phyloP scores from a whole-genome alignment of 2,888 invertebrate genomes.

The Hoplodrina ambigua region DNA sequence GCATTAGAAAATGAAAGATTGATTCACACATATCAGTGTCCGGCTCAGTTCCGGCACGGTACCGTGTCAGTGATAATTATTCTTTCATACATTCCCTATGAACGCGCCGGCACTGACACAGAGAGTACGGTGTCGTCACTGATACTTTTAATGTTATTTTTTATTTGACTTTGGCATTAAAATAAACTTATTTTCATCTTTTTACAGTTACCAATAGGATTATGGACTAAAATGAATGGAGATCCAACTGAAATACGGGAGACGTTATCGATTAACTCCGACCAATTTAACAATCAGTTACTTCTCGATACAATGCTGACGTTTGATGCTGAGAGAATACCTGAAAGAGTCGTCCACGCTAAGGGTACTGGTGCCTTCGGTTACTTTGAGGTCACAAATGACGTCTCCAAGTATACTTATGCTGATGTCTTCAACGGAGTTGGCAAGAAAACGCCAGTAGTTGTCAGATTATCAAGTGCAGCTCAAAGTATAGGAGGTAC shows the following conservation, averaged over 20 bases:
- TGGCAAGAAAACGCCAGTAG: conserved; percentile 91
- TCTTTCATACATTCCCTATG: too few relatives aligned
- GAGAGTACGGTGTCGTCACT: too few relatives aligned
- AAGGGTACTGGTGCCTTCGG: conserved; percentile 96
- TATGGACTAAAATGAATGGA: conserved; percentile 93
- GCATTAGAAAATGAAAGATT: too few relatives aligned
- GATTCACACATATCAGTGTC: too few relatives aligned
- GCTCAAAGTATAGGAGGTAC: conserved; percentile 92
- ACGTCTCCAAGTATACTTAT: conserved; percentile 91
- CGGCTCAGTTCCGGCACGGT: too few relatives aligned
- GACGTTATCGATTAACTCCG: conserved; percentile 68
- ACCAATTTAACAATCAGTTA: conserved; percentile 73
- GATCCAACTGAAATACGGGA: conserved; percentile 93
- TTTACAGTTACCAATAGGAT: conserved; percentile 70
- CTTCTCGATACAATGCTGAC: conserved; percentile 94
- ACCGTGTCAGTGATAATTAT: too few relatives aligned
- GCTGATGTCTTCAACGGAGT: conserved; percentile 90
- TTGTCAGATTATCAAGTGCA: conserved; percentile 90
- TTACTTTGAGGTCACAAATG: conserved; percentile 95
- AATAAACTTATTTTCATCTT: neutral
- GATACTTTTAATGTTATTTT: too few relatives aligned
- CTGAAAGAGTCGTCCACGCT: conserved; percentile 97
- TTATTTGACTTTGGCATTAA: too few relatives aligned
- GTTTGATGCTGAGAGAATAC: conserved; percentile 94
- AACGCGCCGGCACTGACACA: too few relatives aligned